Conservation (phyloP, 2,888 invertebrate genomes). For the Amorpha juglandis region DNA sequence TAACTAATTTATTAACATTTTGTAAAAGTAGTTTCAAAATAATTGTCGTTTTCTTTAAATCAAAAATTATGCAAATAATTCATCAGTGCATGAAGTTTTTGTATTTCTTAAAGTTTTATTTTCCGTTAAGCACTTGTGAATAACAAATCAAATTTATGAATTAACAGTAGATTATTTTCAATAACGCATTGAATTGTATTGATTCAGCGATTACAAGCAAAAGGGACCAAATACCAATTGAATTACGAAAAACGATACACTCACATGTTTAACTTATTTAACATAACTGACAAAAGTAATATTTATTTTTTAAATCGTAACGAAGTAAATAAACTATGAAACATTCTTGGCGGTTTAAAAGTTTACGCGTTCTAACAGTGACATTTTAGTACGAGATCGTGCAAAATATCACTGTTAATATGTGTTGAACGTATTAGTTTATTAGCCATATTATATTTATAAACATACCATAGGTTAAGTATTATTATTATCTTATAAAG, state of each 20-base stretch:
- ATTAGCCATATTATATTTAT: conserved; percentile 83
- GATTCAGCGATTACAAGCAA: conserved; percentile 80
- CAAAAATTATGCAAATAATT: conserved; percentile 38
- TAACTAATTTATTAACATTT: conserved; percentile 78
- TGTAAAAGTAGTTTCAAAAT: conserved; percentile 54
- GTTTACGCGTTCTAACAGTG: conserved; percentile 60
- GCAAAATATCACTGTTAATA: conserved; percentile 59
- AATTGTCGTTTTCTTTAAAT: conserved; percentile 32
- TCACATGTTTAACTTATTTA: conserved; percentile 63
- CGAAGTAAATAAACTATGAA: conserved; percentile 62
- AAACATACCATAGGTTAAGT: conserved; percentile 84
- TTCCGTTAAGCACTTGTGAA: conserved; percentile 60
- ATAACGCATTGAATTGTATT: conserved; percentile 56
- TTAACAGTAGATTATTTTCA: conserved; percentile 65
- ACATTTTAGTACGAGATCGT: conserved; percentile 50
- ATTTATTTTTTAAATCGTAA: conserved; percentile 44
- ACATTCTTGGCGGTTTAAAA: conserved; percentile 72
- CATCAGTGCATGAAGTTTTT: conserved; percentile 61
- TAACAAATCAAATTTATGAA: conserved; percentile 63
- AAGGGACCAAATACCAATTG: conserved; percentile 82
- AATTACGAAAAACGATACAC: conserved; percentile 59
- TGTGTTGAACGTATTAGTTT: conserved; percentile 75
- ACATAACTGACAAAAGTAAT: conserved; percentile 74
- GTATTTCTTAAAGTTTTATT: conserved; percentile 49
- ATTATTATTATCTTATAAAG: conserved; percentile 81